Conservation (phyloP, 1,140 invertebrate genomes). For the Mya arenaria region DNA sequence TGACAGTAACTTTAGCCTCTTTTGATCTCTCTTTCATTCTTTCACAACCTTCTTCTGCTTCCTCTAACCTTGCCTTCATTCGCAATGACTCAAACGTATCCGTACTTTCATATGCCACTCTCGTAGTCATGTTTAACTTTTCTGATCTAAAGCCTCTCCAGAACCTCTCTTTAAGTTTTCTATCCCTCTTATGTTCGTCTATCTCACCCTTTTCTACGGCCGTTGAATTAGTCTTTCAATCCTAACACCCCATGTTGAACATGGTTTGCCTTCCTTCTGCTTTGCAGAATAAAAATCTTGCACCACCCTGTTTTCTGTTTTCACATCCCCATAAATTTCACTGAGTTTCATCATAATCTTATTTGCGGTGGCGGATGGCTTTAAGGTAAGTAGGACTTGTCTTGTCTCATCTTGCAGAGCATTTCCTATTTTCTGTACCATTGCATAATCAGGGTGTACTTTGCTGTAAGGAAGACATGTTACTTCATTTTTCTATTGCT, state of each 20-base stretch:
- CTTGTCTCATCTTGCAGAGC: not conserved
- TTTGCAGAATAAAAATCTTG: slow-evolving; percentile 20
- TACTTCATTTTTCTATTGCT: no score
- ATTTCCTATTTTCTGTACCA: no score
- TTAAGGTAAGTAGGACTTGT: not conserved
- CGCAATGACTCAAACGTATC: not conserved
- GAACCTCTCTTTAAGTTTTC: slow-evolving; percentile 11
- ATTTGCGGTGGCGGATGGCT: not conserved
- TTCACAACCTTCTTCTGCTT: no score
- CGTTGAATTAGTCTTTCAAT: not conserved
- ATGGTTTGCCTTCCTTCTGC: not conserved
- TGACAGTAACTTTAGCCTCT: no score
- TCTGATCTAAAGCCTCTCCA: slow-evolving; percentile 6
- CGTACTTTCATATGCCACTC: not conserved
- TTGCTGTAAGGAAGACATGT: no score
- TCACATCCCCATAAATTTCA: slow-evolving; percentile 3
- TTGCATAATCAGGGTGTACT: no score
- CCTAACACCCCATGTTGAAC: not conserved
- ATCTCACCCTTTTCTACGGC: slow-evolving; percentile 20
- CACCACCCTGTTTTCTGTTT: not conserved
- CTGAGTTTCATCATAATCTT: not conserved
- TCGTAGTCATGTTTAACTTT: not conserved
- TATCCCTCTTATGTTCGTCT: not conserved
- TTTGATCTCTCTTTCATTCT: no score
- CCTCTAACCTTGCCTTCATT: not conserved